A percentile compares a stretch with the other conserved stretches of the same genome.
These are phyloP conservation scores for Unio delphinus DNA, from an alignment of 2,888 invertebrate species.

Conservation along the genomic window DNA sequence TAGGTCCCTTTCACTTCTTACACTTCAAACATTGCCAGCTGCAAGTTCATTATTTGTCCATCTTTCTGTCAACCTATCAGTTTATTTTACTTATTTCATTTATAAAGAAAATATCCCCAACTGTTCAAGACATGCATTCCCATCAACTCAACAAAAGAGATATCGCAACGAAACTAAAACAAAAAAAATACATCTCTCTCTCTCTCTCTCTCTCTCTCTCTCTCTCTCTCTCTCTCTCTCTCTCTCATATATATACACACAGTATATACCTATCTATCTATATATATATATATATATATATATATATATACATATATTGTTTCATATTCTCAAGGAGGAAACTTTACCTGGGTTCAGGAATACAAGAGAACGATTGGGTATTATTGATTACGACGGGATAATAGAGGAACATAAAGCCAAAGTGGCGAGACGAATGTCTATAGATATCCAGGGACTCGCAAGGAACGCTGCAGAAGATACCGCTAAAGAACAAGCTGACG, in stretches of 20 bases:
- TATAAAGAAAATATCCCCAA: no score
- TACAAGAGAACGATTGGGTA: constrained; percentile 45
- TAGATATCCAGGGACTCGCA: constrained; percentile 13
- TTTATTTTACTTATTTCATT: no score
- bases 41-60: not conserved
- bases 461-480: constrained; percentile 14
- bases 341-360: constrained; percentile 56
- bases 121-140: no score
- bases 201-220: no score
- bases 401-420: constrained; percentile 44
- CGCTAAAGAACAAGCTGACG: constrained; percentile 4
- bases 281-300: not conserved
- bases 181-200: no score
- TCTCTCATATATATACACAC: no score
- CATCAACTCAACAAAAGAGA: no score
- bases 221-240: no score
- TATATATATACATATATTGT: not conserved
- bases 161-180: no score
- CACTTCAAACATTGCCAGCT: not conserved
- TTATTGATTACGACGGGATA: constrained; percentile 55
- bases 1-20: no score
- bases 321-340: constrained; percentile 41
- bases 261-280: no score
- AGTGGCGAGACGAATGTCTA: constrained; percentile 22
- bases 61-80: no score